Conservation (phyloP, 2,113 vertebrate species). For the Brienomyrus longianalis region DNA sequence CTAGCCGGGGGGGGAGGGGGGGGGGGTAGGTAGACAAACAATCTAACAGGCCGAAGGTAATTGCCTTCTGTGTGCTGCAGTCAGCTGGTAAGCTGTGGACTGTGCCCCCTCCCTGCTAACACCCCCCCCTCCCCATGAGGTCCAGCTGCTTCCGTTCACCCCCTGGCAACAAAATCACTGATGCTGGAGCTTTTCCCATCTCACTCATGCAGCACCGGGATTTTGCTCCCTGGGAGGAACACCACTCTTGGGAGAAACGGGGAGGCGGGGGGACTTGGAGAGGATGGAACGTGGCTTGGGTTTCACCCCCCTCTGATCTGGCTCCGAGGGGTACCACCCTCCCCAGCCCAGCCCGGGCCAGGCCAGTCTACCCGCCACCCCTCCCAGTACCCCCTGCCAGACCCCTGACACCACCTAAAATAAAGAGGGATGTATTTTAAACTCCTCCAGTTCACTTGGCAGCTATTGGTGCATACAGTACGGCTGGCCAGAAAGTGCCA, state of each 20-base stretch:
- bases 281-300: background rate
- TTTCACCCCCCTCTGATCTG: conserved; percentile 18
- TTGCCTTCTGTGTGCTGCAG: background rate
- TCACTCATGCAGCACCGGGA: conserved; percentile 83
- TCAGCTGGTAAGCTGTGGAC: background rate
- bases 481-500: conserved; percentile 6
- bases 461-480: conserved; percentile 39
- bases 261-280: background rate
- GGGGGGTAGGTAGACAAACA: background rate
- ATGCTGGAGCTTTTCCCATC: conserved; percentile 80
- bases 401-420: conserved; percentile 29
- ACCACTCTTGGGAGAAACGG: background rate
- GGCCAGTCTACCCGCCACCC: background rate
- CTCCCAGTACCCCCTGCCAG: conserved; percentile 22
- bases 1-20: background rate
- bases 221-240: conserved; percentile 72
- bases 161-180: conserved; percentile 88
- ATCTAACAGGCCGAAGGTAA: background rate
- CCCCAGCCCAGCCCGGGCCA: background rate
- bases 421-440: conserved; percentile 36
- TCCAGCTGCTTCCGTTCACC: conserved; percentile 53
- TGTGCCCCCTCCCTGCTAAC: background rate
- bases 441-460: conserved; percentile 48
- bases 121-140: background rate
- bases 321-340: background rate